A percentile compares a stretch with the other conserved stretches of the same genome.
phyloP scores from a whole-genome alignment of 2,113 vertebrate species.

The Erinaceus europaeus region DNA sequence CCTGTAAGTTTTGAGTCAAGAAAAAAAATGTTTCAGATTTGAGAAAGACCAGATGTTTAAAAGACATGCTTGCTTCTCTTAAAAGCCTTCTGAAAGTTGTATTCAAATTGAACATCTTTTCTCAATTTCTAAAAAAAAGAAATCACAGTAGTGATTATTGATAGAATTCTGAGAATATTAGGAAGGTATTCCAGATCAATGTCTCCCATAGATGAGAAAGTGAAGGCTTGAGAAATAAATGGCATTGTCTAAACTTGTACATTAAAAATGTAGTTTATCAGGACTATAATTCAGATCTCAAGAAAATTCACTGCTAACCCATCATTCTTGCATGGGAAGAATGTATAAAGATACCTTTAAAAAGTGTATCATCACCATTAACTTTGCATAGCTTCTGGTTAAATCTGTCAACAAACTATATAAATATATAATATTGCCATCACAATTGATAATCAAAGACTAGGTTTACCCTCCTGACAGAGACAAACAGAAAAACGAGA shows the following conservation, averaged over 20 bases:
- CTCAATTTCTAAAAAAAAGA: conserved; percentile 14
- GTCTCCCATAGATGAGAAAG: neutral
- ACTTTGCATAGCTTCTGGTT: neutral
- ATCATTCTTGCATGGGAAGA: neutral
- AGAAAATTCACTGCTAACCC: neutral
- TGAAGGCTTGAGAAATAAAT: neutral
- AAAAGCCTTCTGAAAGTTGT: neutral
- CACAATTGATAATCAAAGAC: neutral
- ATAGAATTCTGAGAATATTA: conserved; percentile 3
- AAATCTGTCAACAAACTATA: neutral
- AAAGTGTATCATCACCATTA: neutral
- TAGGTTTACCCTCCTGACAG: neutral
- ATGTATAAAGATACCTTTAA: neutral
- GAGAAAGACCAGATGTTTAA: conserved; percentile 29
- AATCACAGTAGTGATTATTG: neutral
- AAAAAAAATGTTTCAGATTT: conserved; percentile 13
- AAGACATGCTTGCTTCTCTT: neutral
- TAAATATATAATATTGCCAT: neutral
- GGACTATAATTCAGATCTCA: neutral
- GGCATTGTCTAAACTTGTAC: neutral
- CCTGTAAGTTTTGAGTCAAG: neutral
- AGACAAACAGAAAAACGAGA: neutral
- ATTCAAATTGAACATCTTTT: neutral
- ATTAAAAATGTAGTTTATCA: neutral
- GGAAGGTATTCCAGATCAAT: neutral